A percentile compares a stretch with the other conserved stretches of the same genome.
These are phyloP conservation scores for Carapus acus DNA, from an alignment of 2,797 vertebrate species.

Conservation along the genomic window DNA sequence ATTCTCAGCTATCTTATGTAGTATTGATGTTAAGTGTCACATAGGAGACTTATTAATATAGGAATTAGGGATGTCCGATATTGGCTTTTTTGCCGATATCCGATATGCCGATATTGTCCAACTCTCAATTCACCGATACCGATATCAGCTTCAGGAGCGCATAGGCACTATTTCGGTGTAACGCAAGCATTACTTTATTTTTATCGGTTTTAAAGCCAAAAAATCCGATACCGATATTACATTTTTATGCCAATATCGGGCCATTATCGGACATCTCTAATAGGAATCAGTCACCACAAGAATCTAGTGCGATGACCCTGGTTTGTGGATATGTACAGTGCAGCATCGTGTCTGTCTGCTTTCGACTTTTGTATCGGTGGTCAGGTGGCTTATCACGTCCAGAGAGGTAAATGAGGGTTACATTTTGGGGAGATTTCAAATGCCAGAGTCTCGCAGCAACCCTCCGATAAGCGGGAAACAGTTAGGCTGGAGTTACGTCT, in stretches of 20 bases:
- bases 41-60: conserved; percentile 54
- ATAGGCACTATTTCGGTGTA: too few species aligned
- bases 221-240: too few species aligned
- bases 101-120: too few species aligned
- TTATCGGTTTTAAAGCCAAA: too few species aligned
- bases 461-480: conserved; percentile 33
- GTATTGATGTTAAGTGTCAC: conserved; percentile 67
- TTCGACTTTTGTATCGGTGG: conserved; percentile 49
- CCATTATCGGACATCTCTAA: too few species aligned
- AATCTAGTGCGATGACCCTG: conserved; percentile 54
- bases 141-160: too few species aligned
- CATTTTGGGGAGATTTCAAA: conserved; percentile 44
- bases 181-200: too few species aligned
- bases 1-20: conserved; percentile 54
- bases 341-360: conserved; percentile 53
- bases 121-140: too few species aligned
- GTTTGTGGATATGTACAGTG: conserved; percentile 64
- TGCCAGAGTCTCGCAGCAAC: conserved; percentile 22
- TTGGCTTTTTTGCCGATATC: too few species aligned
- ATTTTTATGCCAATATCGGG: too few species aligned
- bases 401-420: conserved; percentile 32
- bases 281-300: conserved; percentile 54
- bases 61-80: too few species aligned
- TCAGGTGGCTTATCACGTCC: conserved; percentile 37
- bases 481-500: conserved; percentile 38